A percentile compares a stretch with the other conserved stretches of the same genome.
Evolutionary conservation across 2,797 vertebrate genomes (phyloP).

Genomic region (Benthosema pterotum): DNA sequence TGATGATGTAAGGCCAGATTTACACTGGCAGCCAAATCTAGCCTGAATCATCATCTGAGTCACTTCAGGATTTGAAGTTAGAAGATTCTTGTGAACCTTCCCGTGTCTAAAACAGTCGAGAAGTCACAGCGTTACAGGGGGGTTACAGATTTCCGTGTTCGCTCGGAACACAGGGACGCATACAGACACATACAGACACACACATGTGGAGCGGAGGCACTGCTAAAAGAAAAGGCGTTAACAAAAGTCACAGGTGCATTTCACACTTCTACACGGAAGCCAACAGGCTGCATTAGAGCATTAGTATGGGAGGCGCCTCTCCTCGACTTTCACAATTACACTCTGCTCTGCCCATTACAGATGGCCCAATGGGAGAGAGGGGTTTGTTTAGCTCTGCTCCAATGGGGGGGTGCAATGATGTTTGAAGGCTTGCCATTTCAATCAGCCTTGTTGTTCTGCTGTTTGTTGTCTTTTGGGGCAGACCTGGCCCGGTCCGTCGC

Average conservation of each 20-base stretch:
- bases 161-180: no score
- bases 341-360: conserved; percentile 59
- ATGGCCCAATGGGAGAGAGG: conserved; percentile 55
- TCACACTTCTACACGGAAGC: conserved; percentile 5
- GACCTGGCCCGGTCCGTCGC: conserved; percentile 60
- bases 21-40: no score
- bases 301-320: conserved; percentile 53
- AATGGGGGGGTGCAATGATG: conserved; percentile 65
- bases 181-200: no score
- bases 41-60: no score
- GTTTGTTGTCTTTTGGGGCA: conserved; percentile 61
- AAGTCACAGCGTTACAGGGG: no score
- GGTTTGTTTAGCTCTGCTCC: conserved; percentile 73
- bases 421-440: conserved; percentile 81
- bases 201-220: no score
- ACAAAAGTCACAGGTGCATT: neutral
- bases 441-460: conserved; percentile 75
- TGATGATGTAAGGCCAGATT: no score
- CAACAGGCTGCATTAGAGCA: conserved; percentile 47
- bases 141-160: no score
- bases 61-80: no score
- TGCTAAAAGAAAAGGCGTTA: no score
- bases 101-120: no score
- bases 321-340: conserved; percentile 61
- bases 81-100: no score